Conservation (phyloP, 2,113 vertebrate genomes). For the Proterorhinus semilunaris region DNA sequence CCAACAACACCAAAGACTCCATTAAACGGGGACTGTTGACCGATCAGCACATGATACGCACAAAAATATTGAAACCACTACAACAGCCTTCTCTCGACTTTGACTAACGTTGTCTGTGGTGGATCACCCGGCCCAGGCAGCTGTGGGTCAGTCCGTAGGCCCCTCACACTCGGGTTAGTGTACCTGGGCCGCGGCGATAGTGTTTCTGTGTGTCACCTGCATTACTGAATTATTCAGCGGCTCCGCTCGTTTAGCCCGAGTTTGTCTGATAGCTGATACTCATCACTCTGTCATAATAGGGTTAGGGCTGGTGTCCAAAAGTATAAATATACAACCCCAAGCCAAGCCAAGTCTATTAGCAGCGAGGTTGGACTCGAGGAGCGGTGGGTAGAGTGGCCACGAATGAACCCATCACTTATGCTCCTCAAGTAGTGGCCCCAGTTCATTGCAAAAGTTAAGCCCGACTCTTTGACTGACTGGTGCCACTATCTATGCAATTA, state of each 20-base stretch:
- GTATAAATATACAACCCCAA: conserved; percentile 9
- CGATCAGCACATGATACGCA: not conserved
- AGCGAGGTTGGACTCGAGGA: not conserved
- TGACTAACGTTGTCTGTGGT: not conserved
- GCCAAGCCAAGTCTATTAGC: conserved; percentile 3
- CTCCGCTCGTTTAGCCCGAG: conserved; percentile 49
- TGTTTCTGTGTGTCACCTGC: conserved; percentile 64
- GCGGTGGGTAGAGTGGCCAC: not conserved
- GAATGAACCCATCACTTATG: not conserved
- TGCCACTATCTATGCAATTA: too few species aligned
- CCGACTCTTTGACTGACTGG: too few species aligned
- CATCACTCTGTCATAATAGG: conserved; percentile 33
- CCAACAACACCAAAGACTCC: not conserved
- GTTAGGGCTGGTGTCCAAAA: conserved; percentile 15
- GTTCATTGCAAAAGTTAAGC: too few species aligned
- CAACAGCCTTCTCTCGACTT: too few species aligned
- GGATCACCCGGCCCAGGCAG: not conserved
- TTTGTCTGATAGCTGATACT: conserved; percentile 64
- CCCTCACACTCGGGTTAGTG: conserved; percentile 32
- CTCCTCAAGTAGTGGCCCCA: too few species aligned
- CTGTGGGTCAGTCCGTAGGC: conserved; percentile 55
- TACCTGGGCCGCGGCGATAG: conserved; percentile 48
- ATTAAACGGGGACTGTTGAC: not conserved
- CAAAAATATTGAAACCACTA: not conserved
- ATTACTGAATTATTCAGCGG: conserved; percentile 68